Percentiles rank a stretch among this genome's conserved stretches.
phyloP scores from a whole-genome alignment of 2,888 invertebrate genomes.

The Sericinus montela region DNA sequence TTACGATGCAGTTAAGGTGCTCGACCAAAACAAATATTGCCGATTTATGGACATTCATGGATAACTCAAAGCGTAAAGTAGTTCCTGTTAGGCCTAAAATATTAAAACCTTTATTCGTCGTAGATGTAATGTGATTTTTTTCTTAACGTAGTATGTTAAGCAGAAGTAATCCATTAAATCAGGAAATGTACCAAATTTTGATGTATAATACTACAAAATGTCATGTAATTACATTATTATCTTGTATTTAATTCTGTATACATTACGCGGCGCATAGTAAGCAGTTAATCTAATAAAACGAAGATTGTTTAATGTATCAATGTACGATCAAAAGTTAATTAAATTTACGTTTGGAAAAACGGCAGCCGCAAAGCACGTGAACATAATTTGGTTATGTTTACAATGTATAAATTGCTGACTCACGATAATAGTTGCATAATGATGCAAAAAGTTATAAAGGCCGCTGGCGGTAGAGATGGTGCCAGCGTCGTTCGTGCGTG shows the following conservation, averaged over 20 bases:
- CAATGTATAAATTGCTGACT: conserved; percentile 58
- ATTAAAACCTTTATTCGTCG: too few species aligned
- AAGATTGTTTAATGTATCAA: conserved; percentile 36
- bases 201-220: conserved; percentile 39
- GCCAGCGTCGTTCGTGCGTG: conserved; percentile 56
- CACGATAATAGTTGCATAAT: conserved; percentile 61
- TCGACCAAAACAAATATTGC: too few species aligned
- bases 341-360: conserved; percentile 50
- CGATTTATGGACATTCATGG: too few species aligned
- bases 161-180: too few species aligned
- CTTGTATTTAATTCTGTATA: conserved; percentile 1
- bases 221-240: conserved; percentile 2
- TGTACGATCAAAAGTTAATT: conserved; percentile 46
- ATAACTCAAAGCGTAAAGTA: too few species aligned
- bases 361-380: conserved; percentile 49
- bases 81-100: too few species aligned
- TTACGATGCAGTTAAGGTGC: too few species aligned
- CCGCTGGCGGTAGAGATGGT: conserved; percentile 29
- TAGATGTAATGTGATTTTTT: too few species aligned
- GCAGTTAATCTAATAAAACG: conserved; percentile 28
- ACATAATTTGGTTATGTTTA: conserved; percentile 65
- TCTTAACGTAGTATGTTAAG: too few species aligned
- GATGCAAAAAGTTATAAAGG: conserved; percentile 63
- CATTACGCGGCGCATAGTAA: not conserved
- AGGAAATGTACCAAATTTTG: too few species aligned